Evolutionary conservation across 1,140 invertebrate species (phyloP).

Genomic region (Bilobella aurantiaca): DNA sequence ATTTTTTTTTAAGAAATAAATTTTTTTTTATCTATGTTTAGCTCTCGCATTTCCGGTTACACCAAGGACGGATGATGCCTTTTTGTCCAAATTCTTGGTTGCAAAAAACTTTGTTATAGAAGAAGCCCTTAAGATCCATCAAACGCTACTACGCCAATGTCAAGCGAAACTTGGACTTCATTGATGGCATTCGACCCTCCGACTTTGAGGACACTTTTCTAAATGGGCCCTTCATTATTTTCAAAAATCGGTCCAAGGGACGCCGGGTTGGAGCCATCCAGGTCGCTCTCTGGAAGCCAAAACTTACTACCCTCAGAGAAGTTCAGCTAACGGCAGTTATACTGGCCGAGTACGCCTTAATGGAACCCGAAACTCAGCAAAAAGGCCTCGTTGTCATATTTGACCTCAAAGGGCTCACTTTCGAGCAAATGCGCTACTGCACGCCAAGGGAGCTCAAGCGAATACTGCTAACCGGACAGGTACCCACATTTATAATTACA

Average conservation of each 20-base stretch:
- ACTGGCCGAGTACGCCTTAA: background rate
- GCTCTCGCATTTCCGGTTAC: background rate
- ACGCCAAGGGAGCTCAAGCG: background rate
- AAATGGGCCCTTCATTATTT: background rate
- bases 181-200: background rate
- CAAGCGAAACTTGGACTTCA: background rate
- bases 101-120: background rate
- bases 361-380: background rate
- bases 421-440: background rate
- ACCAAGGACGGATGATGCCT: background rate
- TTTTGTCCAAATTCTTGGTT: background rate
- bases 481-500: no score
- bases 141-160: constrained; percentile 1
- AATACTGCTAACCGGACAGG: background rate
- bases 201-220: background rate
- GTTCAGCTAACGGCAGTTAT: background rate
- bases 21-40: background rate
- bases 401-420: background rate
- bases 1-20: background rate
- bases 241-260: background rate
- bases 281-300: background rate
- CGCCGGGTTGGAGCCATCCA: background rate
- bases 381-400: background rate
- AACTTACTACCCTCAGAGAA: background rate
- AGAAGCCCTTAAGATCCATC: background rate